Evolutionary conservation across 2,113 vertebrate genomes (phyloP), one percentile per base, ranked within the genome.

Genomic region (Malurus elegans): DNA sequence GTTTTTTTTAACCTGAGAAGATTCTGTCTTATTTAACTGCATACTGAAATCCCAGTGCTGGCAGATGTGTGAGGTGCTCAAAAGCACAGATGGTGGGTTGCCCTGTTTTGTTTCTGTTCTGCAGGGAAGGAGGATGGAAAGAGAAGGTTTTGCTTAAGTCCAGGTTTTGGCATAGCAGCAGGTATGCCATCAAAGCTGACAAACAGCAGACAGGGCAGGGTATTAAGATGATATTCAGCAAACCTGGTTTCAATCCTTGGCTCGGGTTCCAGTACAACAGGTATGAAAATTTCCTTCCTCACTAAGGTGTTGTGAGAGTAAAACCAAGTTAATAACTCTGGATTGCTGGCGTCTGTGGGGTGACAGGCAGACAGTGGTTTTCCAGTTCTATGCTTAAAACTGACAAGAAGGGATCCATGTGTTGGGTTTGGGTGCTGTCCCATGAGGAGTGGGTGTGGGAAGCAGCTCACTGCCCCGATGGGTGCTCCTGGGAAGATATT

Each of bases 241-340:
- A 92, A 83, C 51, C 60, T 56, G 11, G 25, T 78, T 94, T 86
- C 81, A 95, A 16, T 83, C 38, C 50, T 94, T 95, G 87, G 90
- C 95, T 85, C 85, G 14, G 74, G 61, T 94, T 90, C 88, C 88
- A 88, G 75, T 60, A 86, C 67, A 96, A 73, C 90, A 95, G 88
- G 88, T 94, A 95, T 51, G 81, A 95, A 94, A 93, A 85, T 93
- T 96, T 94, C 81, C 85, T 91, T 86, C 38, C 64, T 96, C 2
- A 8, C 64, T 58, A 58, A 83, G 65, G 88, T 90, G 90, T 78
- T 86, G 47, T 88, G 81, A 79, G 71, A 95, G 36, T 56, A 96
- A 94, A 95, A 86, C 67, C 60, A 66, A 21, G 2, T 69, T 90
- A 94, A 71, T 76, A 66, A 82, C 4, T 10, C 29, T 54, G 47